Conservation (phyloP, 2,113 vertebrate species). For the Entomyzon cyanotis region DNA sequence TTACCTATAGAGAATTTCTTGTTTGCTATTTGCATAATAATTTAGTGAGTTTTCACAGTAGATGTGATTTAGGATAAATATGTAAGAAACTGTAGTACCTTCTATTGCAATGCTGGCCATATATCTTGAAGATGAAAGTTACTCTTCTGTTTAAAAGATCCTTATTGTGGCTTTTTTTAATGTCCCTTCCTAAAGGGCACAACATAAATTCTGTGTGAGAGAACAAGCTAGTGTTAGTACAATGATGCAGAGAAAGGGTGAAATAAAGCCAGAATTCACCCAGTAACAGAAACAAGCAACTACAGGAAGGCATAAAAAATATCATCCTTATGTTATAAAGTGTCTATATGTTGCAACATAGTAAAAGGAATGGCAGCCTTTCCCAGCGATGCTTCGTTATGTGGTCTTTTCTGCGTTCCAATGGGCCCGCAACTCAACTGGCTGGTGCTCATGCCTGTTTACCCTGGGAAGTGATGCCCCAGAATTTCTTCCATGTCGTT, state of each 20-base stretch:
- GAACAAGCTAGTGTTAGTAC: not conserved
- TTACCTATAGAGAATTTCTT: not conserved
- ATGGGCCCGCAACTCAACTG: fast-evolving
- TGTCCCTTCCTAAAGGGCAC: not conserved
- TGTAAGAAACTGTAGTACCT: not conserved
- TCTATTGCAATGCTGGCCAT: not conserved
- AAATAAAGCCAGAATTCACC: not conserved
- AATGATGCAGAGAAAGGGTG: not conserved
- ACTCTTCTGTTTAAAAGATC: not conserved
- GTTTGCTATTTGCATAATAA: not conserved
- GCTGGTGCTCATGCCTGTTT: fast-evolving
- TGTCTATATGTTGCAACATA: not conserved
- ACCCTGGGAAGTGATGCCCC: fast-evolving
- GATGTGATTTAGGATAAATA: not conserved
- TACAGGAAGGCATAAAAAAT: not conserved
- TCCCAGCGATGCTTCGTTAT: not conserved
- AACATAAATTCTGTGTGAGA: not conserved
- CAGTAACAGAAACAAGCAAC: not conserved
- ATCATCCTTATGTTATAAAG: not conserved
- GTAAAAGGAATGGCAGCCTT: not conserved
- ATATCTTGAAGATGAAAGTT: not conserved
- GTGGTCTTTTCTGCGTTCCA: not conserved
- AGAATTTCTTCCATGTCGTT: not conserved
- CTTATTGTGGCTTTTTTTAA: not conserved
- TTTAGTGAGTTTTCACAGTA: not conserved